Base-by-base conservation (phyloP, 2,797 vertebrate genomes). In the Chromobotia macracanthus region DNA sequence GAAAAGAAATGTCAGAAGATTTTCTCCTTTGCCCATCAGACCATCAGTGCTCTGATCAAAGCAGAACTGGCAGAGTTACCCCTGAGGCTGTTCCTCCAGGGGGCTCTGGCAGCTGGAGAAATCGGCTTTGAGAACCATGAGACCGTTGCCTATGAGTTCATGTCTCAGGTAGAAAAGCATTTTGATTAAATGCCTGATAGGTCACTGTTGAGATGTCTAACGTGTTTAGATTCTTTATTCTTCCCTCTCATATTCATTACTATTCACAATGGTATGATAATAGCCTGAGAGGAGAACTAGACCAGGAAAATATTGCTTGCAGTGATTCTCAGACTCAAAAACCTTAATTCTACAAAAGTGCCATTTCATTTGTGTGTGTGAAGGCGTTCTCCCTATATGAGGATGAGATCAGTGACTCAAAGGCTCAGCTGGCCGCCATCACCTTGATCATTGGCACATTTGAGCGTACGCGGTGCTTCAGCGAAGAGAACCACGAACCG, bases 1-100 rank as follows among this genome's bases (percentile, higher is more conserved):
- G 97, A 99, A 83, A 99, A 99, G 91, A 99, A 99, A 84, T 99
- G 97, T 88, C 98, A 99, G 94, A 99, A 99, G 93, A 98, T 99
- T 84, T 99, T 99, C 83, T 98, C 97, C 0, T 99, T 99, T 72
- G 97, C 96, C 77, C 98, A 98, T 88, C 98, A 99, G 92, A 99
- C 98, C 82, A 97, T 99, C 91, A 97, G 97, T 71, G 97, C 98
- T 35, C 93, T 99, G 78, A 98, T 99, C 84, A 99, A 99, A 90
- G 98, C 97, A 0, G 98, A 99, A 84, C 91, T 99, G 55, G 97
- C 98, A 0, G 98, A 99, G 87, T 90, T 98, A 82, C 98, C 98
- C 0, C 94, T 99, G 0, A 91, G 98, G 12, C 97, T 99, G 18
- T 99, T 99, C 88, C 94, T 99, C 65, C 98, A 99, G 88, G 97